Percentiles rank a stretch among this genome's conserved stretches.
These are phyloP conservation scores for Formicarius rufipectus DNA, from an alignment of 2,113 vertebrate species.

Conservation along the genomic window DNA sequence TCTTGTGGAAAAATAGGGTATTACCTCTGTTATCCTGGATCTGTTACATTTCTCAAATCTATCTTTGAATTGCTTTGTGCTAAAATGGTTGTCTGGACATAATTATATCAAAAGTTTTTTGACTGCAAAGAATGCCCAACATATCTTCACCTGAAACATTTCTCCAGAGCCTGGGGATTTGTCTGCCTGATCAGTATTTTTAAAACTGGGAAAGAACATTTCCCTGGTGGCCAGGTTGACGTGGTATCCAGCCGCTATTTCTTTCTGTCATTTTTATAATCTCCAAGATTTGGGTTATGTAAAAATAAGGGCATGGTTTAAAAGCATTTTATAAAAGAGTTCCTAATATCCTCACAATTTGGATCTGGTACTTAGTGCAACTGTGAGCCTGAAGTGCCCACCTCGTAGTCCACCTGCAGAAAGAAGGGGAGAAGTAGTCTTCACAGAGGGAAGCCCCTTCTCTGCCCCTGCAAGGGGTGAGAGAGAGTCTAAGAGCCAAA, in stretches of 20 bases:
- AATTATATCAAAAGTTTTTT: not conserved
- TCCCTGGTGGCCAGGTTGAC: not conserved
- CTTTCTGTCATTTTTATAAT: not conserved
- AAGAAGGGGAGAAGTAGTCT: not conserved
- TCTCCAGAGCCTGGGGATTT: not conserved
- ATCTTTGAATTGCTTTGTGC: not conserved
- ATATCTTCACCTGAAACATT: not conserved
- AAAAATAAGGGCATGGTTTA: not conserved
- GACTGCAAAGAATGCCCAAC: not conserved
- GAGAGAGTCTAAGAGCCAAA: not conserved
- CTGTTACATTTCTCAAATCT: not conserved
- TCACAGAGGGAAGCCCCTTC: not conserved
- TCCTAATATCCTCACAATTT: not conserved
- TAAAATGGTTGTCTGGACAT: not conserved
- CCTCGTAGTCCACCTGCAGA: not conserved
- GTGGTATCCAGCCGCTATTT: not conserved
- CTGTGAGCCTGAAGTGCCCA: not conserved
- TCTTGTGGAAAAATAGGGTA: not conserved
- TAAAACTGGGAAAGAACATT: not conserved
- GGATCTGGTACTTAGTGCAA: not conserved
- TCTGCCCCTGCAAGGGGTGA: not conserved
- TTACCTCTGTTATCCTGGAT: not conserved
- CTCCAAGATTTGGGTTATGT: not conserved
- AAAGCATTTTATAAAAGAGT: not conserved
- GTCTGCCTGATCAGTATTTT: not conserved